Percentiles rank a stretch among this genome's conserved stretches.
Conservation (phyloP, 2,797 vertebrate genomes). For the Thamnophis elegans region DNA sequence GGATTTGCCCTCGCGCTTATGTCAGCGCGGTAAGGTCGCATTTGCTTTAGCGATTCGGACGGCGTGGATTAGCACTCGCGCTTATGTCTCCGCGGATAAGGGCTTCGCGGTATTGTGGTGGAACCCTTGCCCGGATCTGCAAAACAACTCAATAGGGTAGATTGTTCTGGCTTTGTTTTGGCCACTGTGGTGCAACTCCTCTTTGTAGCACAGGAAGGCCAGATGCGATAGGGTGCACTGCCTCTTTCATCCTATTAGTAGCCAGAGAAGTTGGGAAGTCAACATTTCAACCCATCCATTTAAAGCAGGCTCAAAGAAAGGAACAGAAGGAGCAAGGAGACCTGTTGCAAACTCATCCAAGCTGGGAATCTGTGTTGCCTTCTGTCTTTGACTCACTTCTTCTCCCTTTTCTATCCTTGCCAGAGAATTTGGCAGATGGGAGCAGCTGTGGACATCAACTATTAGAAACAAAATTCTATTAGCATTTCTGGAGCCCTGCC, state of each 20-base stretch:
- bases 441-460: background rate
- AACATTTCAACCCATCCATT: background rate
- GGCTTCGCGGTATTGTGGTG: too few relatives aligned
- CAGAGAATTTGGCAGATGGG: background rate
- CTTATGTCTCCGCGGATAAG: too few relatives aligned
- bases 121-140: background rate
- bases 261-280: background rate
- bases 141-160: background rate
- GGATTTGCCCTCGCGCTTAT: too few relatives aligned
- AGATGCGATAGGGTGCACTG: background rate
- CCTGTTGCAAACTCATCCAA: background rate
- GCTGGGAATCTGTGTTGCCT: too few relatives aligned
- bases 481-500: background rate
- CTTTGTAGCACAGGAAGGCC: background rate
- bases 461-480: background rate
- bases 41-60: too few relatives aligned
- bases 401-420: background rate
- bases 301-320: background rate
- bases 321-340: background rate
- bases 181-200: background rate
- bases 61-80: too few relatives aligned
- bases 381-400: background rate
- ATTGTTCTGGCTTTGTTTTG: background rate
- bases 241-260: background rate
- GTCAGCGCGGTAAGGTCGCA: too few relatives aligned